phyloP scores from a whole-genome alignment of 2,797 vertebrate species.

The Gephyroberyx darwinii region DNA sequence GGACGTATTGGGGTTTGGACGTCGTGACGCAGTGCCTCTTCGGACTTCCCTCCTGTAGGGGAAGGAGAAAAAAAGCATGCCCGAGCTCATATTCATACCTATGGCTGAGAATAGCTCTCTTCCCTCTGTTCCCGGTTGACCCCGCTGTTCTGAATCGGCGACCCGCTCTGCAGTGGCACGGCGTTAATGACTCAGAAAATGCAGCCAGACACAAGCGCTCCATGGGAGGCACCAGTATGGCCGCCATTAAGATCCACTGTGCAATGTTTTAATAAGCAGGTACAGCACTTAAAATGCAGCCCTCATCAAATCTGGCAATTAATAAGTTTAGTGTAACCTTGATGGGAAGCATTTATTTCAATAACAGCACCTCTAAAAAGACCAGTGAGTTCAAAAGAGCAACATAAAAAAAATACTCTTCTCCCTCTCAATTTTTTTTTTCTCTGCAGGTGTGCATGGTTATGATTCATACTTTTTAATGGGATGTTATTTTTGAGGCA shows the following conservation, averaged over 20 bases:
- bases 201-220: conserved; percentile 64
- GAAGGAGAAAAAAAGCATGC: neutral
- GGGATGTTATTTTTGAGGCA: conserved; percentile 54
- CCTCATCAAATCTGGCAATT: conserved; percentile 69
- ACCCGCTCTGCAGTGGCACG: conserved; percentile 59
- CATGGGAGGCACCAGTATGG: conserved; percentile 48
- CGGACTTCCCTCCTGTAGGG: neutral
- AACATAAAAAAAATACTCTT: conserved; percentile 37
- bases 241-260: conserved; percentile 56
- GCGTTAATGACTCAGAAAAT: conserved; percentile 78
- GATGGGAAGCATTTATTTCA: conserved; percentile 64
- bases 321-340: conserved; percentile 68
- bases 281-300: conserved; percentile 54
- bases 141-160: conserved; percentile 57
- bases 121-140: conserved; percentile 57
- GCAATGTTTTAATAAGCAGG: conserved; percentile 70
- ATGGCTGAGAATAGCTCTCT: conserved; percentile 29
- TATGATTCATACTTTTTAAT: conserved; percentile 60
- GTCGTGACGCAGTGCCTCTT: neutral
- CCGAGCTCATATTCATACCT: neutral
- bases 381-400: conserved; percentile 35
- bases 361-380: conserved; percentile 34
- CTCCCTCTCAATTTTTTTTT: neutral
- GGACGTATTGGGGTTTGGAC: too few species aligned
- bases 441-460: conserved; percentile 47